Evolutionary conservation across 2,113 vertebrate genomes (phyloP), one percentile per base, ranked within the genome.

Genomic region (Atractosteus spatula): DNA sequence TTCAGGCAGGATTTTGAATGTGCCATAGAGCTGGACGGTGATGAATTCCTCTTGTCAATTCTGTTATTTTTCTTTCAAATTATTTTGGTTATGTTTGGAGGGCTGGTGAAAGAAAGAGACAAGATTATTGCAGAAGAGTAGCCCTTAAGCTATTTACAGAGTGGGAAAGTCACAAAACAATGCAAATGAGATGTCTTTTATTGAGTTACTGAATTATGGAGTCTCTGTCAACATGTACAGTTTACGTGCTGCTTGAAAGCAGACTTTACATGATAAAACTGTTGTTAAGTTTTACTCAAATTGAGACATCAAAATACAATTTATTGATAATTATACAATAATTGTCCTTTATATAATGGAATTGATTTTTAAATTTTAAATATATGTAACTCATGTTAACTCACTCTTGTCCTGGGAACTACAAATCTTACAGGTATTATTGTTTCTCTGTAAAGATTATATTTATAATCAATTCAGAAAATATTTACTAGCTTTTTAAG

Each of bases 131-230:
- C 66, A 72, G 74, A 79, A 62, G 29, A 59, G 12, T 68, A 82
- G 67, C 83, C 76, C 74, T 78, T 78, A 70, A 73, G 74, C 77
- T 89, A 83, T 90, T 88, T 87, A 81, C 76, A 68, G 80, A 83
- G 80, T 71, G 70, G 79, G 71, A 77, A 78, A 76, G 81, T 76
- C 79, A 73, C 43, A 41, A 78, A 77, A 81, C 81, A 85, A 85
- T 80, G 47, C 2, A 51, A 2, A 51, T 29, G 29, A 29, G 29
- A 2, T 81, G 86, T 78, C 85, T 81, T 86, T 75, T 80, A 83
- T 89, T 82, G 82, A 87, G 81, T 86, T 84, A 88, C 83, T 89
- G 83, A 88, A 90, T 87, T 83, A 82, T 83, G 83, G 77, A 80
- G 81, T 76, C 79, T 79, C 77, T 82, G 87, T 87, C 81, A 81